Percentiles rank a stretch among this genome's conserved stretches.
phyloP scores from a whole-genome alignment of 2,113 vertebrate genomes.

The Xiphorhynchus elegans region DNA sequence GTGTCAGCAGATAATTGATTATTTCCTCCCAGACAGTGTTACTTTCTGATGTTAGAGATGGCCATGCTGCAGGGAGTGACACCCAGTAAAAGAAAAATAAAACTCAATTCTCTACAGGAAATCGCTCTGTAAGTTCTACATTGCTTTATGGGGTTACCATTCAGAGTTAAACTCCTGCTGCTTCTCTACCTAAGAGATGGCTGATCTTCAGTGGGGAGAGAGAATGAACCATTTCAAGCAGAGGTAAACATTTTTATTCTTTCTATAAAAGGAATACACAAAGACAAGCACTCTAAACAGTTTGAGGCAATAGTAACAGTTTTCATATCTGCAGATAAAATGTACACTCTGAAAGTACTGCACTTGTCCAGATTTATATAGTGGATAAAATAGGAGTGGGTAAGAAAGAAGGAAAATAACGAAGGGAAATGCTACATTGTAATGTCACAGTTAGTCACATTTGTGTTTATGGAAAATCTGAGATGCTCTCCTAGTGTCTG shows the following conservation, averaged over 20 bases:
- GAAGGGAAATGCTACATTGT: neutral
- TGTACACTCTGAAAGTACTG: neutral
- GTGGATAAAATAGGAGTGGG: neutral
- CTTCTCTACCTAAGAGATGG: neutral
- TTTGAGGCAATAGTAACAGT: constrained; percentile 3
- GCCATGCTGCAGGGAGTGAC: neutral
- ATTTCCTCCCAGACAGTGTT: neutral
- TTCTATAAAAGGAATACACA: constrained; percentile 63
- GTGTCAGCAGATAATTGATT: neutral
- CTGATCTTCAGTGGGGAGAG: neutral
- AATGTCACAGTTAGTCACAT: neutral
- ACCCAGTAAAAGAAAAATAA: neutral
- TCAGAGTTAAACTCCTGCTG: neutral
- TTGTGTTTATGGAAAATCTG: constrained; percentile 7
- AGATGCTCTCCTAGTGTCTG: neutral
- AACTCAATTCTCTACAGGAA: neutral
- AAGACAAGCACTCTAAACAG: constrained; percentile 36
- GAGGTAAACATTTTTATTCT: constrained; percentile 46
- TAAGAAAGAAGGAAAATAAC: neutral
- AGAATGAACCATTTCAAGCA: neutral
- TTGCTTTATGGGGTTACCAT: neutral
- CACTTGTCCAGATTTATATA: constrained; percentile 1
- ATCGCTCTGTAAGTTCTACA: neutral
- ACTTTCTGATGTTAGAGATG: neutral
- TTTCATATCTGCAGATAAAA: constrained; percentile 28